Evolutionary conservation across 2,888 invertebrate genomes (phyloP).

Genomic region (Brenthis daphne): DNA sequence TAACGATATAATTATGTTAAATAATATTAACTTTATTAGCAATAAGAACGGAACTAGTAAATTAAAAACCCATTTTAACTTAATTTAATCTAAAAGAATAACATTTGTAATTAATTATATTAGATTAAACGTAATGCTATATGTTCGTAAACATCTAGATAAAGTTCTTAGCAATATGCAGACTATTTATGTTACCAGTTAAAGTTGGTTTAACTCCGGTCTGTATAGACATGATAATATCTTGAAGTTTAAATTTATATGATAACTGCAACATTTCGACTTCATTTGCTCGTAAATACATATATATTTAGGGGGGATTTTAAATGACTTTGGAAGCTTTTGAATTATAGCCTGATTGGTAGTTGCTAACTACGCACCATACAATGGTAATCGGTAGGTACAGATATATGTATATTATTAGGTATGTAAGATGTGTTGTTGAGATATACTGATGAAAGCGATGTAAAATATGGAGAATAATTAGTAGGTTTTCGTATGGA

Average conservation of each 20-base stretch:
- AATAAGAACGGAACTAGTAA: not conserved
- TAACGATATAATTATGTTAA: not conserved
- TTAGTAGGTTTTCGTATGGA: not conserved
- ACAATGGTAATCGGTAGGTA: not conserved
- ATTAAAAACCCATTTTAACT: not conserved
- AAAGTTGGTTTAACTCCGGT: slow-evolving; percentile 10
- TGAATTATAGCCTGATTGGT: slow-evolving; percentile 2
- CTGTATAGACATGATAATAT: slow-evolving; percentile 9
- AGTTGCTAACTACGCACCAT: not conserved
- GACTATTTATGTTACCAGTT: slow-evolving; percentile 30
- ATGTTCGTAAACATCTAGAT: not conserved
- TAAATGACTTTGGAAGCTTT: slow-evolving; percentile 2
- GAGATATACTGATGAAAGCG: too few species aligned
- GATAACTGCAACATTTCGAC: slow-evolving; percentile 12
- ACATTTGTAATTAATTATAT: slow-evolving; percentile 9
- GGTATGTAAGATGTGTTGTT: too few species aligned
- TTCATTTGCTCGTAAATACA: slow-evolving; percentile 9
- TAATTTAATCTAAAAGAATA: slow-evolving; percentile 4
- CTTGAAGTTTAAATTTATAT: slow-evolving; percentile 23
- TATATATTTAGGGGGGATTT: slow-evolving; percentile 5
- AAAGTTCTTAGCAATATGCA: slow-evolving; percentile 22
- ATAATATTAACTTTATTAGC: not conserved
- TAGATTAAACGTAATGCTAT: slow-evolving; percentile 27
- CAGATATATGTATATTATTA: not conserved
- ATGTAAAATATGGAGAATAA: too few species aligned